Evolutionary conservation across 2,888 invertebrate genomes (phyloP), one percentile per base, ranked within the genome.

Genomic region (Oscheius sp.): DNA sequence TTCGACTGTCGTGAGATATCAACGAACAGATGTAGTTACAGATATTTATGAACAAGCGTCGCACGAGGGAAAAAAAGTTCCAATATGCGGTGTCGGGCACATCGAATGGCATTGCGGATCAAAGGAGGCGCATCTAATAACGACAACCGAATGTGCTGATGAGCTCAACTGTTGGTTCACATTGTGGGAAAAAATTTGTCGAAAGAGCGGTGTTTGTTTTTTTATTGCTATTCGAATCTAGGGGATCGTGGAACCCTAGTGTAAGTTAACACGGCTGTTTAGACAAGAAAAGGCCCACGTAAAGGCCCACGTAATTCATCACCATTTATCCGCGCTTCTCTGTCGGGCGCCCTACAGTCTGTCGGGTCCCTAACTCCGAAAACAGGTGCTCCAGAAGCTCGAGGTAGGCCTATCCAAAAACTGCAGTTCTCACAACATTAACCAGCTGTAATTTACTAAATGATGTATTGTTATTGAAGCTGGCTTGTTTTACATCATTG

Each of bases 401-500:
- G 7, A 7, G 42, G 7, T 7, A 42, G 7, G 4, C 7, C 42
- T 42, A 5, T 42, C 7, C 42, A 42, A 5, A 42, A 42, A 42
- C 42, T 5, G 42, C 42, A 7, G 42, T 7, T 42, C 7, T 7
- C 42, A 42, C 42, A 42, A 5, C 42, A 42, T 5, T 7, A 42
- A 42, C 42, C 7, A 42, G 3, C 42, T 42, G 7, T 21, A 42
- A 42, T 42, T 42, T 42, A 7, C 7, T 3, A 7, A 3, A 5
- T 42, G 3, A 42, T 3, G n/a, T 7, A 35, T 60, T 35, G 37
- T 60, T 37, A 60, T 60, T 60, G n/a, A 13, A 37, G 35, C 37
- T n/a, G 37, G 60, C 60, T 60, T 60, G 65, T 48, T 65, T 65
- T 65, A 75, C 59, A 68, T 79, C 76, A 55, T 53, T 68, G 35